These are phyloP conservation scores for Platanista minor DNA, from an alignment of 2,113 vertebrate species.

Conservation along the genomic window DNA sequence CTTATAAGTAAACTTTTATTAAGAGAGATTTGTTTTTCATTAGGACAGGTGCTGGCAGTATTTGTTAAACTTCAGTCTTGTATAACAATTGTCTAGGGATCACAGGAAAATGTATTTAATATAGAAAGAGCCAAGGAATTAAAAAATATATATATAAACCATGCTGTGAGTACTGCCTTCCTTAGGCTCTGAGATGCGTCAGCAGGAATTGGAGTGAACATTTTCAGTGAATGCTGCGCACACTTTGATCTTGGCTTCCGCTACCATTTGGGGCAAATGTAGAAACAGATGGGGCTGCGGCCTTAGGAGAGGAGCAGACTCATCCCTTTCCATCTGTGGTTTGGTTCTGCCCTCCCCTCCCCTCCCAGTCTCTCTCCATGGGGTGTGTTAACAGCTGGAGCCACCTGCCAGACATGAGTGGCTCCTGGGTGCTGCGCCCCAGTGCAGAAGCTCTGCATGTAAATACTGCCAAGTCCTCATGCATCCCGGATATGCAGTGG, in stretches of 20 bases:
- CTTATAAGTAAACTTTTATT: neutral
- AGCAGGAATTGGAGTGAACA: neutral
- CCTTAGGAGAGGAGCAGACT: neutral
- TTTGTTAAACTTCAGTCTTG: neutral
- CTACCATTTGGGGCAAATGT: neutral
- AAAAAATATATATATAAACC: neutral
- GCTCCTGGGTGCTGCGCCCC: neutral
- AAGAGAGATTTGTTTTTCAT: neutral
- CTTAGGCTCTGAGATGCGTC: neutral
- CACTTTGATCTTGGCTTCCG: neutral
- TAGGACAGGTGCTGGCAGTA: neutral
- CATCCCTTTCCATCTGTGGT: neutral
- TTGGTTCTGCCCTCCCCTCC: neutral
- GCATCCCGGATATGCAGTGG: rapidly evolving
- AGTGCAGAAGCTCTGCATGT: neutral
- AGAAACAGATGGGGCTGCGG: neutral
- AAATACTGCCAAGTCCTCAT: neutral
- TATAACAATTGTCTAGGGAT: neutral
- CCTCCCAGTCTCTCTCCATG: neutral
- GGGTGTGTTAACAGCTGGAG: neutral
- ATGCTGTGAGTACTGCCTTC: neutral
- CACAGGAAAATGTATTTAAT: neutral
- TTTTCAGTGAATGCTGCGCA: no score
- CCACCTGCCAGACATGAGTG: neutral
- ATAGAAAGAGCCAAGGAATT: neutral